Base-by-base conservation (phyloP, 2,888 invertebrate genomes). In the Mesorhabditis spiculigera region DNA sequence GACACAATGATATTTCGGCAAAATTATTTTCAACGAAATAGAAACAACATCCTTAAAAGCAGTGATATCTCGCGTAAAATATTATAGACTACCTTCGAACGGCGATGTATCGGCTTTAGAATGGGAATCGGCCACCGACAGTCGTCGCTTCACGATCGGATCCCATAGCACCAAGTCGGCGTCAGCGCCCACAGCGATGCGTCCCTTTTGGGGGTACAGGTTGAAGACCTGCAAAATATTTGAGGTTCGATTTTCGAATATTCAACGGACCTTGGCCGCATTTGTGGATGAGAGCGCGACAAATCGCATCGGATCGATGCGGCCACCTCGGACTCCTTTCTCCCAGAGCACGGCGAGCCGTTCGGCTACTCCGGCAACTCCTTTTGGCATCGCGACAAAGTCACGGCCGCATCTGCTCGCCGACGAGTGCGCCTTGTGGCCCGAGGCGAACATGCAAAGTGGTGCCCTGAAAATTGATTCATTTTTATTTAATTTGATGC, bases 281-380 rank as follows among this genome's bases (percentile, higher is more conserved):
- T 93, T 95, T 44, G 95, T 90, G 87, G 95, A 95, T 4, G 96
- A 97, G 10, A 97, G 92, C 0, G 95, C 93, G 42, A 98, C 98
- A 89, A 95, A 98, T 78, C 93, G 91, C 85, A 92, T 91, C 0
- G 94, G 92, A 87, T 95, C 93, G 89, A 97, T 91, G 69, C 93
- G 90, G 4, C 95, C 97, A 80, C 92, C 89, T 76, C 93, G 91
- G 63, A 84, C 83, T 8, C 78, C 96, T 68, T 93, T 94, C 87
- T 97, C 95, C 97, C 97, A 98, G 43, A 96, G 90, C 8, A 97
- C 90, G 0, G 94, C 92, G 94, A 98, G 93, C 68, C 97, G 90
- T 87, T 96, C 95, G 77, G 90, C 97, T 0, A 95, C 93, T 0
- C 97, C 97, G 86, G 97, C 95, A 0, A 95, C 93, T 0, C 97